These are phyloP conservation scores for Scomber colias DNA, from an alignment of 2,113 vertebrate species.

Conservation along the genomic window DNA sequence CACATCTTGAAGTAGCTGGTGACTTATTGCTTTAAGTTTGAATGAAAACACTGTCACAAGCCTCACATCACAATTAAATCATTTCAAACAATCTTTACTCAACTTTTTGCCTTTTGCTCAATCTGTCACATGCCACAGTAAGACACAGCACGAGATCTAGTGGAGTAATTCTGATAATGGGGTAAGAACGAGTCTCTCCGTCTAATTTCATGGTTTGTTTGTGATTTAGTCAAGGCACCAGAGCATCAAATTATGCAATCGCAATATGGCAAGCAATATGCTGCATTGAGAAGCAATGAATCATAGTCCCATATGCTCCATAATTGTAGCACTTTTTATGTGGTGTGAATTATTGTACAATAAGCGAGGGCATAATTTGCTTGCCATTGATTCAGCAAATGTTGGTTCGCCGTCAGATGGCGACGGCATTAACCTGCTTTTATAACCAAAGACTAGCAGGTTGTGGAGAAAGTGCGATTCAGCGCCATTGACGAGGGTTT, in stretches of 20 bases:
- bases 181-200: slow-evolving; percentile 36
- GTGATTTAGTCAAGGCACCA: slow-evolving; percentile 67
- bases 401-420: slow-evolving; percentile 41
- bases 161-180: slow-evolving; percentile 47
- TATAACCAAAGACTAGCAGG: neutral
- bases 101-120: neutral
- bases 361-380: slow-evolving; percentile 56
- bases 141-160: slow-evolving; percentile 13
- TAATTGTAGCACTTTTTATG: slow-evolving; percentile 62
- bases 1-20: neutral
- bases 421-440: neutral
- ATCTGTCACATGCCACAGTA: neutral
- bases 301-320: slow-evolving; percentile 67
- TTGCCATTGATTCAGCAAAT: slow-evolving; percentile 53
- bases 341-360: slow-evolving; percentile 60
- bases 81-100: neutral
- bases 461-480: slow-evolving; percentile 29
- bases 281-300: slow-evolving; percentile 60
- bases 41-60: no score
- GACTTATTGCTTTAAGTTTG: neutral
- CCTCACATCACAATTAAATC: neutral
- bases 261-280: slow-evolving; percentile 77
- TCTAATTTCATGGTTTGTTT: slow-evolving; percentile 78
- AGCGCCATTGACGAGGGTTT: neutral
- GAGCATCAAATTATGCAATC: slow-evolving; percentile 71